Evolutionary conservation across 2,888 invertebrate species (phyloP).

Genomic region (Stegana nigrithorax): DNA sequence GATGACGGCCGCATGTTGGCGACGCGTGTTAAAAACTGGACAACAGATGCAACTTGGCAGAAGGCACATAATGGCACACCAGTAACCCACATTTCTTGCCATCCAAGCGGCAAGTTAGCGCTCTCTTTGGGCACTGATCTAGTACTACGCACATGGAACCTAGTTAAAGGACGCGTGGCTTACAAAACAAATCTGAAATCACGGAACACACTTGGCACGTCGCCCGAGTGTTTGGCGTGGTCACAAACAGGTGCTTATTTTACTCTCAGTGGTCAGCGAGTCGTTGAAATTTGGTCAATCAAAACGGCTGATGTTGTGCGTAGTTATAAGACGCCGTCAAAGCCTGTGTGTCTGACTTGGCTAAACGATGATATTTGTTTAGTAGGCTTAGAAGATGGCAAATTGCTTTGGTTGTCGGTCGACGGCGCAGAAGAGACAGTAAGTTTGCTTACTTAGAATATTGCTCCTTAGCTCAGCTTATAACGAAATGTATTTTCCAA

Average conservation of each 20-base stretch:
- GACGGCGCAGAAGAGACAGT: slow-evolving; percentile 69
- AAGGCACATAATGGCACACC: slow-evolving; percentile 85
- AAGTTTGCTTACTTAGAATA: no score
- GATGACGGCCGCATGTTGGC: slow-evolving; percentile 87
- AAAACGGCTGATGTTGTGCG: slow-evolving; percentile 80
- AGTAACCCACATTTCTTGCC: slow-evolving; percentile 82
- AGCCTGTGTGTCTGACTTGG: slow-evolving; percentile 80
- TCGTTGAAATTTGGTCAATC: slow-evolving; percentile 84
- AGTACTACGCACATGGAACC: slow-evolving; percentile 91
- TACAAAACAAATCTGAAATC: slow-evolving; percentile 88
- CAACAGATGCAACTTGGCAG: slow-evolving; percentile 83
- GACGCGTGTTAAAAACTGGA: slow-evolving; percentile 87
- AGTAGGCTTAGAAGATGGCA: slow-evolving; percentile 82
- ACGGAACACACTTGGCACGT: slow-evolving; percentile 70
- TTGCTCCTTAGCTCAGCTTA: no score
- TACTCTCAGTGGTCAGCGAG: slow-evolving; percentile 78
- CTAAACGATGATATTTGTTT: slow-evolving; percentile 74
- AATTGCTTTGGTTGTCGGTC: slow-evolving; percentile 73
- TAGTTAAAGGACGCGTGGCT: slow-evolving; percentile 90
- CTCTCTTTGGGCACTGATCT: slow-evolving; percentile 87
- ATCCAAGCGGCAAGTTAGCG: slow-evolving; percentile 90
- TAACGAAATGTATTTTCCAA: no score
- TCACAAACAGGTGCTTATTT: slow-evolving; percentile 81
- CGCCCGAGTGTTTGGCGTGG: slow-evolving; percentile 74
- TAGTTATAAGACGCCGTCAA: slow-evolving; percentile 76